These are phyloP conservation scores for Galerucella calmariensis DNA, from an alignment of 2,888 invertebrate genomes.

Conservation along the genomic window DNA sequence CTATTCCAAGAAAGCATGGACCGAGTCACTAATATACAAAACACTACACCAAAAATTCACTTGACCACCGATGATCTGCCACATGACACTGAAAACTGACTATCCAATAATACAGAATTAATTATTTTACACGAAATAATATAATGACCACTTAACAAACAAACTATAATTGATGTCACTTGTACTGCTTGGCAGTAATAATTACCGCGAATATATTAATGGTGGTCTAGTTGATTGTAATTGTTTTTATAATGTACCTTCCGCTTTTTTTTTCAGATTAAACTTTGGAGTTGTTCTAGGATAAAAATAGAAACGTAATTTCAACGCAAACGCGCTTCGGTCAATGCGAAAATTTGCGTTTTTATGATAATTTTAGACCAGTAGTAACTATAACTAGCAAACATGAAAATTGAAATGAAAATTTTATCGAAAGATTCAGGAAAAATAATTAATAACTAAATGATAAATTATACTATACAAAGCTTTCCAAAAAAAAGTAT, in stretches of 20 bases:
- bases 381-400: not conserved
- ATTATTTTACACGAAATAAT: slow-evolving; percentile 36
- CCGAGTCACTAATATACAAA: not conserved
- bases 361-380: not conserved
- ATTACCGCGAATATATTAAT: slow-evolving; percentile 42
- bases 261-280: slow-evolving; percentile 28
- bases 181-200: slow-evolving; percentile 43
- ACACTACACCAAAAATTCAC: slow-evolving; percentile 3
- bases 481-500: too few species aligned
- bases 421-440: not conserved
- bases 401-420: not conserved
- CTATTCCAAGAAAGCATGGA: slow-evolving; percentile 33
- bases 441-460: not conserved
- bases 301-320: slow-evolving; percentile 18
- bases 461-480: not conserved
- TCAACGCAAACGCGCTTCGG: not conserved
- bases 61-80: not conserved
- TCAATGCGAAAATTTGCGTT: not conserved
- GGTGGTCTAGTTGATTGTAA: slow-evolving; percentile 41
- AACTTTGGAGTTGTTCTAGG: slow-evolving; percentile 41
- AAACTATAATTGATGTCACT: slow-evolving; percentile 49
- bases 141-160: slow-evolving; percentile 46
- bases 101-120: slow-evolving; percentile 33
- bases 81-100: slow-evolving; percentile 30
- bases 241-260: slow-evolving; percentile 39